These are phyloP conservation scores for Xylocopa sonorina DNA, from an alignment of 1,140 invertebrate genomes.

Conservation along the genomic window DNA sequence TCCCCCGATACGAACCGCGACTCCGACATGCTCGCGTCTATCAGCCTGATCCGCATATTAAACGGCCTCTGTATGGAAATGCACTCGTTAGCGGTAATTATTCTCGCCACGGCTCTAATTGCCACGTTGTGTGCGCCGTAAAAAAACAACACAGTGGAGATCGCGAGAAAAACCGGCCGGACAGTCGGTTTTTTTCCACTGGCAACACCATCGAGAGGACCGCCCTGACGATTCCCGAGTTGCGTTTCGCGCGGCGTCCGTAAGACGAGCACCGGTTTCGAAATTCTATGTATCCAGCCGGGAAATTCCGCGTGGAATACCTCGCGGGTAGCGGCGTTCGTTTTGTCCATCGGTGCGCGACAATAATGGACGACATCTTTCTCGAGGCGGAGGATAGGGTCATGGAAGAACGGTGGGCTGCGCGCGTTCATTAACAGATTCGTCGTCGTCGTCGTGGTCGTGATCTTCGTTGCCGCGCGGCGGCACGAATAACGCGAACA, in stretches of 20 bases:
- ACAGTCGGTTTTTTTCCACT: background rate
- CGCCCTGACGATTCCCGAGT: too few relatives aligned
- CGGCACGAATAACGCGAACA: slow-evolving; percentile 23
- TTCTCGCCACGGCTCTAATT: slow-evolving; percentile 17
- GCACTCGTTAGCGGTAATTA: slow-evolving; percentile 38
- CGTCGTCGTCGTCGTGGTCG: slow-evolving; percentile 16
- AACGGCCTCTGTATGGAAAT: slow-evolving; percentile 39
- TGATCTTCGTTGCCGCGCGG: background rate
- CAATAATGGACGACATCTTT: too few relatives aligned
- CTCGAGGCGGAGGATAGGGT: background rate
- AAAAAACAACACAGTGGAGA: slow-evolving; percentile 1
- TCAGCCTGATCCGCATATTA: slow-evolving; percentile 25
- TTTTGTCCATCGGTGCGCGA: too few relatives aligned
- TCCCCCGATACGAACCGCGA: background rate
- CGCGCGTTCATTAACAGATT: slow-evolving; percentile 42
- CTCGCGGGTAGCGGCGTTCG: too few relatives aligned
- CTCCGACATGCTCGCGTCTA: background rate
- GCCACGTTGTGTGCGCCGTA: slow-evolving; percentile 1
- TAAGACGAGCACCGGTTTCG: too few relatives aligned
- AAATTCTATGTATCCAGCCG: too few relatives aligned
- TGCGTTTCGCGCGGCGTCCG: too few relatives aligned
- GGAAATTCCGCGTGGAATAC: background rate
- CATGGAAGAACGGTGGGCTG: background rate
- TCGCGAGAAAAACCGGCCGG: slow-evolving; percentile 9
- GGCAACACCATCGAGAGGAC: too few relatives aligned